Conservation (phyloP, 2,113 vertebrate genomes). For the Caranx ignobilis region DNA sequence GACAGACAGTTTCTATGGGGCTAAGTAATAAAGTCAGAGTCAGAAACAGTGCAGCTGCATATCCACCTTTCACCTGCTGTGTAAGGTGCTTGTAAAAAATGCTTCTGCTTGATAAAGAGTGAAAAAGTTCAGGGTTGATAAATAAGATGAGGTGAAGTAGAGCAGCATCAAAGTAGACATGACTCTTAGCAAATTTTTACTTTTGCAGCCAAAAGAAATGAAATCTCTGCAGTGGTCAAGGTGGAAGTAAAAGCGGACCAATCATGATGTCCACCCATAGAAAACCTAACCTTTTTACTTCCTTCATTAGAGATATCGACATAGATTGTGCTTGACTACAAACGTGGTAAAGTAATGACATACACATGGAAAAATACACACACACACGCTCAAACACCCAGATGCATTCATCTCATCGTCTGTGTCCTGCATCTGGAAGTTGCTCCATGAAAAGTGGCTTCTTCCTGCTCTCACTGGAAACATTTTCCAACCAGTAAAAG, state of each 20-base stretch:
- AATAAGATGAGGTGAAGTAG: neutral
- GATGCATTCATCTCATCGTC: slow-evolving; percentile 68
- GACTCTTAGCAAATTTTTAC: neutral
- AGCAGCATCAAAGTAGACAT: neutral
- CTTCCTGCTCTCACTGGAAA: slow-evolving; percentile 86
- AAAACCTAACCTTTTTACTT: slow-evolving; percentile 35
- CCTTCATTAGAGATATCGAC: slow-evolving; percentile 54
- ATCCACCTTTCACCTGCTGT: slow-evolving; percentile 67
- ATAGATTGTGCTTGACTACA: slow-evolving; percentile 48
- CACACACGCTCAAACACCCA: slow-evolving; percentile 40
- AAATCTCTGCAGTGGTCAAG: slow-evolving; percentile 13
- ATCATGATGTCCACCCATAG: slow-evolving; percentile 44
- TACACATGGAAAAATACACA: slow-evolving; percentile 61
- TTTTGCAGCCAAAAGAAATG: slow-evolving; percentile 38
- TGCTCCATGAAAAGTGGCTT: slow-evolving; percentile 84
- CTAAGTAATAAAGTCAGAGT: slow-evolving; percentile 73
- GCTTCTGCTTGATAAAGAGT: slow-evolving; percentile 15
- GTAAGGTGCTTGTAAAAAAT: slow-evolving; percentile 42
- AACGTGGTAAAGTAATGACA: slow-evolving; percentile 54
- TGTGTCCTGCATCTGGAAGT: slow-evolving; percentile 84
- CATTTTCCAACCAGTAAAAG: slow-evolving; percentile 81
- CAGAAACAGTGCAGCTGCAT: slow-evolving; percentile 63
- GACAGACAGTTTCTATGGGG: slow-evolving; percentile 78
- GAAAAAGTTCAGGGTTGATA: neutral
- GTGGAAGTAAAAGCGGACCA: slow-evolving; percentile 26